Conservation (phyloP, 2,888 invertebrate species). For the Heterodera filipjevi region DNA sequence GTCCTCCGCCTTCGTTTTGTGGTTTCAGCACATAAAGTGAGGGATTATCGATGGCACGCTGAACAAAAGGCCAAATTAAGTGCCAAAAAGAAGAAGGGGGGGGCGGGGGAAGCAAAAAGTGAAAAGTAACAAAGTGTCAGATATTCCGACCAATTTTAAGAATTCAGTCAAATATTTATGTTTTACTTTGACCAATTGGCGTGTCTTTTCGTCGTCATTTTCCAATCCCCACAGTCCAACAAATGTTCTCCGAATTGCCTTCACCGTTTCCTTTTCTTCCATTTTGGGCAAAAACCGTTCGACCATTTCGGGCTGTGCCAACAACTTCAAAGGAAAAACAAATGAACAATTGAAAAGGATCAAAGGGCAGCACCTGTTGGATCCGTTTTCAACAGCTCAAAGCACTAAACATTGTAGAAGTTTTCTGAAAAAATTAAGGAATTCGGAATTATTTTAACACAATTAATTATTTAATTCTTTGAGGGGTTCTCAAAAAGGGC, state of each 20-base stretch:
- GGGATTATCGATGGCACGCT: constrained; percentile 70
- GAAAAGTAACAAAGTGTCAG: too few species aligned
- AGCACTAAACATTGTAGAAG: constrained; percentile 4
- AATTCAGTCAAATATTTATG: too few species aligned
- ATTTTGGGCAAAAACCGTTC: constrained; percentile 73
- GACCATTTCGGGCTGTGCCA: constrained; percentile 71
- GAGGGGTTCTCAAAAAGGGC: too few species aligned
- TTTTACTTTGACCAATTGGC: constrained; percentile 46
- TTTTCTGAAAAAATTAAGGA: background rate
- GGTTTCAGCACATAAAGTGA: constrained; percentile 89
- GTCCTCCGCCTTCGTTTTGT: constrained; percentile 92
- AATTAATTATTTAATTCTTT: background rate
- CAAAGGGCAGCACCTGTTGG: background rate
- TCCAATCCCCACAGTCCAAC: constrained; percentile 88
- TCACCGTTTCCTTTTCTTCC: constrained; percentile 69
- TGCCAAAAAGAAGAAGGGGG: too few species aligned
- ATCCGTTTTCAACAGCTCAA: background rate
- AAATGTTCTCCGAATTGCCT: constrained; percentile 79
- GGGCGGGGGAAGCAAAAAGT: too few species aligned
- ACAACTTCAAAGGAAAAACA: background rate
- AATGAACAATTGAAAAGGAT: background rate
- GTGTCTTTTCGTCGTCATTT: constrained; percentile 52
- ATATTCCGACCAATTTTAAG: too few species aligned
- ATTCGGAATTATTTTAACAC: too few species aligned
- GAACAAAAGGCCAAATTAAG: constrained; percentile 24